Evolutionary conservation across 2,113 vertebrate species (phyloP), one percentile per base, ranked within the genome.

Genomic region (Amazona guildingii): DNA sequence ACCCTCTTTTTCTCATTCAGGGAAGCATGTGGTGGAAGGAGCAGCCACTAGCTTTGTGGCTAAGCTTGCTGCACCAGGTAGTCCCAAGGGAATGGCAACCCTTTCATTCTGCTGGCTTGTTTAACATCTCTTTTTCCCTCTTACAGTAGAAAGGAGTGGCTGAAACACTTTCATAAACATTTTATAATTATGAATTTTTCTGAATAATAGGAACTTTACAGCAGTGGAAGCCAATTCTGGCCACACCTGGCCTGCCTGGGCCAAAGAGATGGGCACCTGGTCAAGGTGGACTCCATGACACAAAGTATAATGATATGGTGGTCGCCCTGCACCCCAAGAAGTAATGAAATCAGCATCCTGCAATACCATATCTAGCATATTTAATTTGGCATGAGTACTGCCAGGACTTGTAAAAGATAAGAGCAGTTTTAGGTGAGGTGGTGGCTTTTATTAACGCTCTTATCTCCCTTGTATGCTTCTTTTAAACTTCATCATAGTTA

Each of bases 1-100:
- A 11, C 3, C 19, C 39, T 27, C 8, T 9, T 76, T 16, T 37
- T 29, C 20, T 17, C 33, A 12, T 10, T 24, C 19, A 48, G 61
- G 6, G 86, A 48, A 49, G 10, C 0, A 0, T 2, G 14, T 1
- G 12, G 19, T 10, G 33, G 62, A 91, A 78, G 63, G 18, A 67
- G 20, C 41, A 74, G 63, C 43, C 69, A 19, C 8, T 5, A 2
- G 17, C 29, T 1, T 57, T 4, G 1, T 0, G 0, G 37, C 64
- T 55, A 48, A 83, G 43, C 24, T 75, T 43, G 7, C 57, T n/a
- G 31, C 11, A 18, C 16, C 28, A 55, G 20, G 41, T 0, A 2
- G 15, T 33, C 61, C 41, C n/a, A 24, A 25, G 35, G 23, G 43
- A 91, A 18, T 5, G 6, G 33, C 37, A 77, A 5, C 25, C 11